These are phyloP conservation scores for Alviniconcha strummeri DNA, from an alignment of 2,888 invertebrate genomes.

Conservation along the genomic window DNA sequence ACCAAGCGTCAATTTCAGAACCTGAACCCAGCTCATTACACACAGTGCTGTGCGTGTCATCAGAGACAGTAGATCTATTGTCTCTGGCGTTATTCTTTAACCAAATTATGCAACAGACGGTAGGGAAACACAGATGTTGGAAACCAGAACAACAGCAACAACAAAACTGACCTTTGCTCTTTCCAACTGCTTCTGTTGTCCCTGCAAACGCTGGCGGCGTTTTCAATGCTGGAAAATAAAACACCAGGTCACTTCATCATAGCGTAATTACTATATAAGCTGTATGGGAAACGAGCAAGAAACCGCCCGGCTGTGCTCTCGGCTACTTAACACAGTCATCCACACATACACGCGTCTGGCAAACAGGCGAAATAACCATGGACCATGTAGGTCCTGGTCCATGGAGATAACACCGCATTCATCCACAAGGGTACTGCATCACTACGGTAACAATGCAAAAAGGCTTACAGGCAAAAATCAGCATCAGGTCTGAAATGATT, in stretches of 20 bases:
- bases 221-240: conserved; percentile 82
- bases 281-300: background rate
- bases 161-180: conserved; percentile 82
- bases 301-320: too few species aligned
- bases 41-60: too few species aligned
- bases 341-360: too few species aligned
- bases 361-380: too few species aligned
- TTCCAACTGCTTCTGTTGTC: conserved; percentile 93
- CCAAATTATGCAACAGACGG: background rate
- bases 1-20: too few species aligned
- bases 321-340: too few species aligned
- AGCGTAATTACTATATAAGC: too few species aligned
- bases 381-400: too few species aligned
- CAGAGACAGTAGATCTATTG: too few species aligned
- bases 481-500: conserved; percentile 6
- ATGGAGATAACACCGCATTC: too few species aligned
- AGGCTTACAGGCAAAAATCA: conserved; percentile 22
- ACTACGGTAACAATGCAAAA: conserved; percentile 1
- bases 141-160: background rate
- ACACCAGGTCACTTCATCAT: background rate
- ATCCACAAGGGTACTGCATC: background rate
- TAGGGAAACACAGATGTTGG: background rate
- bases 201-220: conserved; percentile 95
- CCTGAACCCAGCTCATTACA: too few species aligned
- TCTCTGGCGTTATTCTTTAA: background rate